Evolutionary conservation across 2,888 invertebrate genomes (phyloP).

Genomic region (Aleiodes leptofemur): DNA sequence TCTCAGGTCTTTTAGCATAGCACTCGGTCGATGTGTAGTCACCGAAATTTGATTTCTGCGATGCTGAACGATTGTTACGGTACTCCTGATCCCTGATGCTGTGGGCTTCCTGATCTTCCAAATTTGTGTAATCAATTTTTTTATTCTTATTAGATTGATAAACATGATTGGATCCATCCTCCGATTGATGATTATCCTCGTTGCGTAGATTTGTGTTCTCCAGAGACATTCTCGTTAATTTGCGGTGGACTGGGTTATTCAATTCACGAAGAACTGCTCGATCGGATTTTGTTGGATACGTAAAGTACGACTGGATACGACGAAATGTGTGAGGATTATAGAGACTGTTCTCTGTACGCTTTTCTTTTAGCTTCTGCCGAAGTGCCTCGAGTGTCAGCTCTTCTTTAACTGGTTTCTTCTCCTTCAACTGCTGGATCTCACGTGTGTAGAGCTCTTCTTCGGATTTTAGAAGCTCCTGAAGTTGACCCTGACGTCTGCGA

Average conservation of each 20-base stretch:
- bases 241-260: constrained; percentile 17
- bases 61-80: constrained; percentile 50
- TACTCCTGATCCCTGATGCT: constrained; percentile 51
- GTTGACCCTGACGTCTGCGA: constrained; percentile 58
- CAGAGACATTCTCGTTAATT: constrained; percentile 35
- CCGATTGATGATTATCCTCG: not conserved
- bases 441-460: constrained; percentile 62
- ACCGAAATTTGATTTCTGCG: constrained; percentile 45
- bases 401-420: constrained; percentile 47
- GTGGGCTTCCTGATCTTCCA: constrained; percentile 35
- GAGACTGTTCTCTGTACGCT: constrained; percentile 64
- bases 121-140: not conserved
- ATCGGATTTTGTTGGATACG: constrained; percentile 36
- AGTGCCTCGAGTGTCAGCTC: constrained; percentile 58
- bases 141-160: constrained; percentile 5
- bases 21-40: not conserved
- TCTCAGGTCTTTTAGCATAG: not conserved
- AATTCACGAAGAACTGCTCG: constrained; percentile 39
- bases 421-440: constrained; percentile 58
- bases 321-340: constrained; percentile 62
- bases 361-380: constrained; percentile 62
- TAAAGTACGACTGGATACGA: constrained; percentile 60
- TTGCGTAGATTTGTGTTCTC: constrained; percentile 45
- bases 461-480: constrained; percentile 61
- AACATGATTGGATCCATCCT: not conserved